These are phyloP conservation scores for Babylonia areolata DNA, from an alignment of 1,140 invertebrate species.

Conservation along the genomic window DNA sequence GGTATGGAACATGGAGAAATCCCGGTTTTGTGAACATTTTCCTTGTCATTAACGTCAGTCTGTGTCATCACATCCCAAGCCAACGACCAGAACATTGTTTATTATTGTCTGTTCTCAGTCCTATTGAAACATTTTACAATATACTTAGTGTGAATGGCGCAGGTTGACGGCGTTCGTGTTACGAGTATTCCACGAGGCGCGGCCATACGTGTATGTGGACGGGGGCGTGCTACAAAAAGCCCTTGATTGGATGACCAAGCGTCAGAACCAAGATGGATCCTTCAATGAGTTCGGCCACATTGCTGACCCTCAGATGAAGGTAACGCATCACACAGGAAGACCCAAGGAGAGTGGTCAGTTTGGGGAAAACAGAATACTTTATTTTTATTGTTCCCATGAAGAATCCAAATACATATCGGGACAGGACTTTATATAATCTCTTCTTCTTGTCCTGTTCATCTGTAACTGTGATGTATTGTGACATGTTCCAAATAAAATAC, in stretches of 20 bases:
- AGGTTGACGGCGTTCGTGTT: slow-evolving; percentile 84
- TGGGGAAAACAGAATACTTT: too few relatives aligned
- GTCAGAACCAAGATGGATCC: slow-evolving; percentile 87
- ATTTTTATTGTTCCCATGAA: too few relatives aligned
- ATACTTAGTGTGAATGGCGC: neutral
- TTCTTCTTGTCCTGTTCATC: neutral
- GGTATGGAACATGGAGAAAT: too few relatives aligned
- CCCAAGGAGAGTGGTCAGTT: too few relatives aligned
- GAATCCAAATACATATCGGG: too few relatives aligned
- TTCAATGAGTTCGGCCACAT: slow-evolving; percentile 79
- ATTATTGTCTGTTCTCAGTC: neutral
- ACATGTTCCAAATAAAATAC: too few relatives aligned
- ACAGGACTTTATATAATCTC: neutral
- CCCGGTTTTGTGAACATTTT: too few relatives aligned
- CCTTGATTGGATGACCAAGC: slow-evolving; percentile 85
- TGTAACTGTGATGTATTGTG: neutral
- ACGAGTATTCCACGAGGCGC: slow-evolving; percentile 88
- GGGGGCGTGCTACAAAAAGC: slow-evolving; percentile 82
- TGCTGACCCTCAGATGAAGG: slow-evolving; percentile 57
- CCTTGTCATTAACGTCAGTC: neutral
- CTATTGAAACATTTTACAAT: neutral
- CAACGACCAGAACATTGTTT: neutral
- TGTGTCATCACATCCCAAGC: too few relatives aligned
- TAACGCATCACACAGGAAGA: slow-evolving; percentile 1
- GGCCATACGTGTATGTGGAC: slow-evolving; percentile 86